Evolutionary conservation across 2,797 vertebrate genomes (phyloP), one percentile per base, ranked within the genome.

Genomic region (Perdix hodgsoniae): DNA sequence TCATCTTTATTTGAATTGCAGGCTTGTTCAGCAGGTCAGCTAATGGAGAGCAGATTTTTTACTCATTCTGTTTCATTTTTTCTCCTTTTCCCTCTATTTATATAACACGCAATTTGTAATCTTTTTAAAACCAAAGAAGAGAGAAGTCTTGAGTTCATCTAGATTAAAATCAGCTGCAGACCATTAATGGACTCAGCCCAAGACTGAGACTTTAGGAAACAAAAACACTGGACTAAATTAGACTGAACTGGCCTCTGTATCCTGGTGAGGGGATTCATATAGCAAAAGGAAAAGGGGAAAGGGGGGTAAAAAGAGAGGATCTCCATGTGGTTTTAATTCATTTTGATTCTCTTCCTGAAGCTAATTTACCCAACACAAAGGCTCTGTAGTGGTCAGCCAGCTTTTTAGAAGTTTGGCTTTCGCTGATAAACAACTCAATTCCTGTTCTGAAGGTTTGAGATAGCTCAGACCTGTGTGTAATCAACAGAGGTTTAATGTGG

Each of bases 151-250:
- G 97, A 96, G 96, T 96, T 97, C 96, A 97, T 97, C 94, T 95
- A 97, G 97, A 98, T 97, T 97, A 97, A 97, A 97, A 97, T 98
- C 97, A 97, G 97, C 97, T 98, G 97, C 96, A 97, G 95, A 93
- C 92, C 97, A 97, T 98, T 97, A 97, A 97, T 97, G 97, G 96
- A 96, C 90, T 91, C 90, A 88, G 86, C 91, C 96, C 95, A 97
- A 97, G 93, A 97, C 91, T 94, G 92, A 80, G 97, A 97, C 92
- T 97, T 97, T 94, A 97, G 96, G 97, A 97, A 98, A 97, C 93
- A 96, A 97, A 97, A 98, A 97, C 96, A 98, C 93, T 97, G 97
- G 94, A 94, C 96, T 95, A 95, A 97, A 97, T 97, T 98, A 97
- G 94, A 97, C 93, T 90, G 95, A 97, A 96, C 96, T 92, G 87